A percentile compares a stretch with the other conserved stretches of the same genome.
Evolutionary conservation across 2,797 vertebrate genomes (phyloP).

Genomic region (Setipinna tenuifilis): DNA sequence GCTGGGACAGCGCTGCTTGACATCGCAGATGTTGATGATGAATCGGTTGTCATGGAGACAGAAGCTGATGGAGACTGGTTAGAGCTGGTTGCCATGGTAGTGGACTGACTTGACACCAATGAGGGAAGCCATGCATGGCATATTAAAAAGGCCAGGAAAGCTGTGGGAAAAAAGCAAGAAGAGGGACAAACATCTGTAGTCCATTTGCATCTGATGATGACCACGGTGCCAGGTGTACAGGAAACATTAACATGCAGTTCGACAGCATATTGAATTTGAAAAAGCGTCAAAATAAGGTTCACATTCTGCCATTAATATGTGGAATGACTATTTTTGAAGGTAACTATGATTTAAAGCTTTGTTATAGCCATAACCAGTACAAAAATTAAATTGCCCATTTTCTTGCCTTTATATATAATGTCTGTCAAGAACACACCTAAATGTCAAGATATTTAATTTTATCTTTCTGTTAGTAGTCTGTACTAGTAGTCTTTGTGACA

Average conservation of each 20-base stretch:
- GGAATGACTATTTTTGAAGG: too few species aligned
- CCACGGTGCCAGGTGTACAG: not conserved
- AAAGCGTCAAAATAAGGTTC: not conserved
- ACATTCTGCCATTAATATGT: too few species aligned
- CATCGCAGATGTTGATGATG: not conserved
- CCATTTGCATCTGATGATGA: not conserved
- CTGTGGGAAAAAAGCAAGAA: conserved; percentile 45
- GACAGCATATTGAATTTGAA: not conserved
- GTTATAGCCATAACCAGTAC: too few species aligned
- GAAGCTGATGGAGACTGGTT: not conserved
- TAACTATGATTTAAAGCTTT: too few species aligned
- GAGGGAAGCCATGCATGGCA: conserved; percentile 61
- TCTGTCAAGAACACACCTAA: too few species aligned
- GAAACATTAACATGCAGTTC: not conserved
- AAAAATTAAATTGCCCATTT: too few species aligned
- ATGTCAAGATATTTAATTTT: too few species aligned
- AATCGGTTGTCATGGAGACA: not conserved
- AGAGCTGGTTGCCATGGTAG: not conserved
- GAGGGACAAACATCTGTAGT: conserved; percentile 15
- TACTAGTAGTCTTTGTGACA: too few species aligned
- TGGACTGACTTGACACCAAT: conserved; percentile 47
- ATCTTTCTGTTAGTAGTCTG: too few species aligned
- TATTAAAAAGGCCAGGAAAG: conserved; percentile 57
- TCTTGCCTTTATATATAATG: too few species aligned
- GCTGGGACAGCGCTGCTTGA: not conserved